phyloP scores from a whole-genome alignment of 1,140 invertebrate genomes.

The Adoxophyes honmai region DNA sequence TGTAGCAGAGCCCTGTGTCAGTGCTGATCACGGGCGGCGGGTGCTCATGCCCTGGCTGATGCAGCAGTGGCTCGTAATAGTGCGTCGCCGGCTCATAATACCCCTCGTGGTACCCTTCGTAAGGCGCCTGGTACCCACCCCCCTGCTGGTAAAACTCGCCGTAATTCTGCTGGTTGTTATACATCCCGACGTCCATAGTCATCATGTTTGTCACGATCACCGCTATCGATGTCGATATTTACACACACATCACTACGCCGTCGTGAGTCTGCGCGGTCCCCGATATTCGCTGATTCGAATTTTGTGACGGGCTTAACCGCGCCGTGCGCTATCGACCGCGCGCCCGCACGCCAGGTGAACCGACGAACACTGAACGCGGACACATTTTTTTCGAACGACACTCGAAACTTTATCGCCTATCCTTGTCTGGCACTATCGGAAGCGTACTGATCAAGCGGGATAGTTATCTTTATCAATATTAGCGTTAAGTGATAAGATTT shows the following conservation, averaged over 20 bases:
- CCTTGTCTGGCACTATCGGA: conserved; percentile 35
- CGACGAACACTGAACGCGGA: conserved; percentile 53
- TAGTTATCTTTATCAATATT: conserved; percentile 32
- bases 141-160: conserved; percentile 67
- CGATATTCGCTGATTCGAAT: conserved; percentile 40
- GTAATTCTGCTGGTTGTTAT: conserved; percentile 72
- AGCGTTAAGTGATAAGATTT: conserved; percentile 46
- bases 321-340: conserved; percentile 40
- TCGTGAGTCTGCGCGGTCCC: conserved; percentile 26
- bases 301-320: conserved; percentile 33
- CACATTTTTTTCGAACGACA: conserved; percentile 51
- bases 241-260: conserved; percentile 62
- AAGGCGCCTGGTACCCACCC: conserved; percentile 56
- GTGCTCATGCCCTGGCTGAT: conserved; percentile 43
- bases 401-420: conserved; percentile 44
- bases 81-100: conserved; percentile 53
- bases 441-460: conserved; percentile 31
- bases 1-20: conserved; percentile 92
- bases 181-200: conserved; percentile 77
- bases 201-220: conserved; percentile 66
- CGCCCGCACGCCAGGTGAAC: conserved; percentile 55
- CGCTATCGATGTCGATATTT: conserved; percentile 47
- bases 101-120: conserved; percentile 58
- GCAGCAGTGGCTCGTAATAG: conserved; percentile 62
- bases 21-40: conserved; percentile 84